These are phyloP conservation scores for Olivierus martensii DNA, from an alignment of 1,140 invertebrate species.

Conservation along the genomic window DNA sequence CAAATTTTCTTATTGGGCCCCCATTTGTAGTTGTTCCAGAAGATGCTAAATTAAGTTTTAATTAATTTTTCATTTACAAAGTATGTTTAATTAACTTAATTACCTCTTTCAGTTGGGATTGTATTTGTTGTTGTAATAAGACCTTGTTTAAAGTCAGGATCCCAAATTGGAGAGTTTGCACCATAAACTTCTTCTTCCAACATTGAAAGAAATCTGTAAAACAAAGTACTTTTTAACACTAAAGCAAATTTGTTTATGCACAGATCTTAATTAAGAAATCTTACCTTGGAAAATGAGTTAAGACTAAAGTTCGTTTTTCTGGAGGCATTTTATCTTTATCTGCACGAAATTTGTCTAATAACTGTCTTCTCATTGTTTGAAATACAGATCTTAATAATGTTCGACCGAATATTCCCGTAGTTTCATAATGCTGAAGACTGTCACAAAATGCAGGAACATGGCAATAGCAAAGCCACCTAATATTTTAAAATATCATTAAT, in stretches of 20 bases:
- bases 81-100: neutral
- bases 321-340: constrained; percentile 76
- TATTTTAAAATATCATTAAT: constrained; percentile 4
- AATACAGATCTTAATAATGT: constrained; percentile 74
- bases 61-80: neutral
- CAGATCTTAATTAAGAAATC: neutral
- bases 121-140: constrained; percentile 35
- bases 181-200: constrained; percentile 77
- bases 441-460: constrained; percentile 90
- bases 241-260: too few species aligned
- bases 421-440: constrained; percentile 76
- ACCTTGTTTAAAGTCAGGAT: constrained; percentile 66
- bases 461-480: constrained; percentile 85
- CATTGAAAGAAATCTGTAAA: constrained; percentile 62
- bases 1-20: constrained; percentile 31
- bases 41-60: constrained; percentile 10
- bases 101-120: neutral
- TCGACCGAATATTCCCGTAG: constrained; percentile 75
- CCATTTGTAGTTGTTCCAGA: constrained; percentile 14
- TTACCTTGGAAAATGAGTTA: constrained; percentile 50
- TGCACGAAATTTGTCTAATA: constrained; percentile 76
- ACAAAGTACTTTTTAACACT: too few species aligned
- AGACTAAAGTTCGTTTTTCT: constrained; percentile 55
- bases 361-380: constrained; percentile 69
- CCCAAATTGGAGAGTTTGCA: constrained; percentile 80